Evolutionary conservation across 2,113 vertebrate species (phyloP), one percentile per base, ranked within the genome.

Genomic region (Mus pahari): DNA sequence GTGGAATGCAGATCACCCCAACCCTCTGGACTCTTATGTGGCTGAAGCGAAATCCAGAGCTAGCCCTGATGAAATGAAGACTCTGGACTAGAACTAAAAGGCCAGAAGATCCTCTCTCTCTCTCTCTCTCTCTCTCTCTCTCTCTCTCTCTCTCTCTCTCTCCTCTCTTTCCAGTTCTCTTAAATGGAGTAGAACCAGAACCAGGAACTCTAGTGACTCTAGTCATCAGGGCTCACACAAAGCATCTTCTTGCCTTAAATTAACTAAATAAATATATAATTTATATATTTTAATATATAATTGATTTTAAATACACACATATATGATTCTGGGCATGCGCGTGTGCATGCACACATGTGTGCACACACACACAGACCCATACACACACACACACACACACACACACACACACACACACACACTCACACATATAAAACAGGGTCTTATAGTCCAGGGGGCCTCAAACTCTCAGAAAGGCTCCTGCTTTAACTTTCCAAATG

Each of bases 1-100:
- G 26, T 83, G 91, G 93, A 96, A 94, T 93, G 83, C 81, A 94
- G 81, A 89, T 78, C 86, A 91, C 79, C 50, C 86, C 12, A 89
- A 64, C 77, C 74, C 71, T 94, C 62, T 82, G 33, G 68, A 22
- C 86, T 94, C 74, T 77, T n/a, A n/a, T n/a, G n/a, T n/a, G n/a
- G n/a, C n/a, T n/a, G n/a, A n/a, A n/a, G n/a, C n/a, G 48, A 87
- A 68, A 53, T 70, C 77, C 78, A 0, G 2, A 91, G 50, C 48
- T 48, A 48, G 48, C 48, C 48, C 48, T 48, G 48, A 48, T 48
- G 68, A 81, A 82, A 90, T 45, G 4, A 45, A 64, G 60, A 90
- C 20, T 48, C 70, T 84, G 39, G 31, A 31, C 45, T 39, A 45
- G 53, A 83, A 86, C 39, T 2, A 45, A 74, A 71, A 87, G 53